Evolutionary conservation across 2,113 vertebrate genomes (phyloP).

Genomic region (Pygoscelis antarcticus): DNA sequence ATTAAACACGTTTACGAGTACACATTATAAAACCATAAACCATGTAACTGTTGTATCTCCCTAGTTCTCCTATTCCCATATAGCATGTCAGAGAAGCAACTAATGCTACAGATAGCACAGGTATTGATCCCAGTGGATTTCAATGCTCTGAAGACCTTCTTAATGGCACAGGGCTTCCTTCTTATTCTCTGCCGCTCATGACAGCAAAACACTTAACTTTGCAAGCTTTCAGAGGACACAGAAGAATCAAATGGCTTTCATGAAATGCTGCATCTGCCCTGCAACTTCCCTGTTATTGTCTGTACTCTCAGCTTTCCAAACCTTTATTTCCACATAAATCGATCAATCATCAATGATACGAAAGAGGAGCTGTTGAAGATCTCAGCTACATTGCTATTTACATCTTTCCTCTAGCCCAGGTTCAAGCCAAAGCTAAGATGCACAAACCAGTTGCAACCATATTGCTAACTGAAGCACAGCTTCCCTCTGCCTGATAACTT

Average conservation of each 20-base stretch:
- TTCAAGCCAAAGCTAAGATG: not conserved
- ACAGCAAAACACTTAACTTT: not conserved
- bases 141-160: not conserved
- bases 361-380: not conserved
- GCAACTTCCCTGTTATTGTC: not conserved
- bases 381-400: not conserved
- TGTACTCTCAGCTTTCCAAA: not conserved
- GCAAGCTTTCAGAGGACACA: not conserved
- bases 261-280: not conserved
- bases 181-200: not conserved
- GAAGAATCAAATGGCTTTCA: not conserved
- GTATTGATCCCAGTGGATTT: not conserved
- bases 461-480: fast-evolving
- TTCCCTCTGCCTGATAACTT: not conserved
- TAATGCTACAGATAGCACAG: not conserved
- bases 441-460: not conserved
- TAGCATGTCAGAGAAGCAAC: not conserved
- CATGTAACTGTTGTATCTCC: not conserved
- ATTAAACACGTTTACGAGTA: not conserved
- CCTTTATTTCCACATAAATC: not conserved
- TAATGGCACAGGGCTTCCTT: not conserved
- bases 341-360: not conserved
- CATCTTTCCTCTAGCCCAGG: not conserved
- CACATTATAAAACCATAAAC: not conserved
- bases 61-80: not conserved